Evolutionary conservation across 2,888 invertebrate genomes (phyloP), one percentile per base, ranked within the genome.

Genomic region (Pyrochroa serraticornis): DNA sequence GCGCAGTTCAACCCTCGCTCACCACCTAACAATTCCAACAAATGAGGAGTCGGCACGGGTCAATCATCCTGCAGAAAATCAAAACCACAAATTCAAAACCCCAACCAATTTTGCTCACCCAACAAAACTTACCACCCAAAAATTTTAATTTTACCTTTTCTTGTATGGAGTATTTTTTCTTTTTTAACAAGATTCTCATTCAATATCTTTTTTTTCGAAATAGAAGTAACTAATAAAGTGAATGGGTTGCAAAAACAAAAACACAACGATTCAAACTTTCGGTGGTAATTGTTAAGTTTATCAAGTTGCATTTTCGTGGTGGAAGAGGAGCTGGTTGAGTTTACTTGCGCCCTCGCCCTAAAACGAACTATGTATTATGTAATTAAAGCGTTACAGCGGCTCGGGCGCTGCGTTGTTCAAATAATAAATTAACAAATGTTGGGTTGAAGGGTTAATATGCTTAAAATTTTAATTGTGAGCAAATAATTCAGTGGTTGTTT

Each of bases 401-500:
- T 60, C 62, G 55, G 60, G 54, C 54, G 62, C 64, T 62, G 56
- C 64, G 68, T 67, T 72, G 66, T 69, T 68, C 73, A 68, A 74
- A 73, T 67, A 76, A 69, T 67, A 71, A 72, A 71, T 74, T 71
- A 72, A 71, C 73, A 74, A 75, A 74, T 72, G 71, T 70, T 65
- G 69, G 72, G 72, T 68, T 75, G 74, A 78, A 77, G 78, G 79
- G 78, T 79, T 78, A 79, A 77, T 74, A 75, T 75, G 79, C 79
- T 77, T 78, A 75, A 77, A 78, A 78, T 79, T 79, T 79, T 79
- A 79, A 79, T 79, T 79, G 79, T 79, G 79, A 79, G 75, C 79
- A 79, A 79, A 79, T 78, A 79, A 71, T 70, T 66, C 67, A 58
- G 46, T 48, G 42, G 54, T 59, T 74, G 69, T 74, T 74, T 73